A percentile compares a stretch with the other conserved stretches of the same genome.
phyloP scores from a whole-genome alignment of 2,797 vertebrate species.

The Heliangelus exortis region DNA sequence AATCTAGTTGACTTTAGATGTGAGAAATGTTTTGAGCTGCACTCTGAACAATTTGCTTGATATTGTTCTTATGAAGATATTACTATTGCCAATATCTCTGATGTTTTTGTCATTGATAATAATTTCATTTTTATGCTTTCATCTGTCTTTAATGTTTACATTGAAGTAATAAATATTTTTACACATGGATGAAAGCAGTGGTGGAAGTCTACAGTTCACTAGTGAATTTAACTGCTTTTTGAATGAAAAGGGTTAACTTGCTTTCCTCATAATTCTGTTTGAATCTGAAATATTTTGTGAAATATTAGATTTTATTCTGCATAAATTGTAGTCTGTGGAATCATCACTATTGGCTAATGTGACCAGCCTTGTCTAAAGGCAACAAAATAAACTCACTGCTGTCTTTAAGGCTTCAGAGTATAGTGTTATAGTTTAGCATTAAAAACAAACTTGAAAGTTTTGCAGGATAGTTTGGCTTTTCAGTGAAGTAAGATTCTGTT shows the following conservation, averaged over 20 bases:
- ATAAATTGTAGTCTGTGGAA: background rate
- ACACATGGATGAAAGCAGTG: accelerated
- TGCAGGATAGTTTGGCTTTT: background rate
- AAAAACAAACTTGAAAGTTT: background rate
- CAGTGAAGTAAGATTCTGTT: background rate
- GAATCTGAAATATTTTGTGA: background rate
- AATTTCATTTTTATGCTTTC: background rate
- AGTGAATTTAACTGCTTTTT: background rate
- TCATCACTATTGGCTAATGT: background rate
- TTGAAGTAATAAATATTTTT: background rate
- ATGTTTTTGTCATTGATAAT: background rate
- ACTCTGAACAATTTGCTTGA: background rate
- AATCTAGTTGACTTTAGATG: background rate
- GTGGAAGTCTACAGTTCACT: background rate
- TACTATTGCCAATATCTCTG: background rate
- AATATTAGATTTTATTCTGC: background rate
- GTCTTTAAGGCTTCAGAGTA: background rate
- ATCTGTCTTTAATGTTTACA: background rate
- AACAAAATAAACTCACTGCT: background rate
- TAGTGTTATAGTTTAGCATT: background rate
- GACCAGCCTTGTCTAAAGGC: background rate
- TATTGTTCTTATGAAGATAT: background rate
- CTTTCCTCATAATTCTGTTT: background rate
- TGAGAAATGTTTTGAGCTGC: background rate
- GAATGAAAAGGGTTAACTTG: background rate